phyloP scores from a whole-genome alignment of 2,113 vertebrate genomes.

The Geococcyx californianus region DNA sequence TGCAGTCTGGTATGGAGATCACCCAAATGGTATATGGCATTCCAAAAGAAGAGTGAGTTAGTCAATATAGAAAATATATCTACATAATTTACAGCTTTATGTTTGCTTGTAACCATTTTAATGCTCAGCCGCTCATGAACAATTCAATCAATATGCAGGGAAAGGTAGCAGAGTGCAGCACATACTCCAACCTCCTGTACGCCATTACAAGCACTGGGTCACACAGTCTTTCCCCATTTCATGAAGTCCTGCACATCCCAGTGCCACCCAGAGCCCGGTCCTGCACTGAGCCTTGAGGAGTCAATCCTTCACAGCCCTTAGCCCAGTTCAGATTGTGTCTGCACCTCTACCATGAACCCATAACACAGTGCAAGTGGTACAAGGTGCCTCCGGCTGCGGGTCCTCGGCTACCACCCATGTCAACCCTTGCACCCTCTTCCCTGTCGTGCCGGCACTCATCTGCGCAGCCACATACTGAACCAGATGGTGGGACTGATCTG shows the following conservation, averaged over 20 bases:
- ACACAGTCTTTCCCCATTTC: background rate
- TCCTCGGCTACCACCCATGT: background rate
- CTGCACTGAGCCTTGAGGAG: background rate
- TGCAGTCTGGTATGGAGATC: background rate
- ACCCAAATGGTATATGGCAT: background rate
- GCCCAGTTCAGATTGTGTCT: accelerated
- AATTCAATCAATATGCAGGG: background rate
- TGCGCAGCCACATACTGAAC: accelerated
- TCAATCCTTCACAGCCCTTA: background rate
- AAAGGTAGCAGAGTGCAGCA: background rate
- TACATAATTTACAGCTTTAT: background rate
- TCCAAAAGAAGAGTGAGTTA: background rate
- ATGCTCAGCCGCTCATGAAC: background rate
- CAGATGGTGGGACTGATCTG: background rate
- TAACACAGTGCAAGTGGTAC: accelerated
- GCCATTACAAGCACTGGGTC: background rate
- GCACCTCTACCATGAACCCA: accelerated
- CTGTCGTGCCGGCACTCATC: accelerated
- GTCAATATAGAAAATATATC: background rate
- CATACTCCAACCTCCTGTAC: background rate
- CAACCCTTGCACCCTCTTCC: background rate
- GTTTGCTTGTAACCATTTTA: background rate
- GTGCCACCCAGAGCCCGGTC: background rate
- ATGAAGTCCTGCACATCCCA: accelerated
- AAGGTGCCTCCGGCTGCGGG: accelerated